Base-by-base conservation (phyloP, 2,888 invertebrate species). In the Calameuta filiformis region DNA sequence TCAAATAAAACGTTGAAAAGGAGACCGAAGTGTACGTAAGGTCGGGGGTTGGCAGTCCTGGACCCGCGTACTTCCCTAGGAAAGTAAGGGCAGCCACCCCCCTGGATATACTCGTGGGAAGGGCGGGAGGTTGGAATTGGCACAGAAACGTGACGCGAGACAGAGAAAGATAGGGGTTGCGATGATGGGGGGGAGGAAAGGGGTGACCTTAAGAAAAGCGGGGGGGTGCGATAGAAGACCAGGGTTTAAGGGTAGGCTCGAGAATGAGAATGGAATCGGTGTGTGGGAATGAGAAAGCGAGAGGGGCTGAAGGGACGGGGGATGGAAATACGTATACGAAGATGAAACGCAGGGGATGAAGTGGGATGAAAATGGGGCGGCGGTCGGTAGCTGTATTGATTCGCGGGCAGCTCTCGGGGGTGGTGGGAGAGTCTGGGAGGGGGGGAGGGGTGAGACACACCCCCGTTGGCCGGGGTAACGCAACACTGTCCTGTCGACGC, bases 351-450 rank as follows among this genome's bases (percentile, higher is more conserved):
- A 85, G 84, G 83, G 84, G 81, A 56, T 40, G 40, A 40, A 40
- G 23, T 85, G 83, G 86, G 80, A 33, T 15, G 71, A 71, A 82
- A 84, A 86, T 85, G 88, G 87, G 87, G 89, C 87, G 86, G 87
- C 85, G 87, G 88, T 88, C 85, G 88, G 87, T 88, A 90, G 91
- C 91, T 91, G 90, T 91, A 91, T 90, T 90, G 90, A 91, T 91
- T 91, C 89, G 89, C 88, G 87, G 88, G 87, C 85, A 86, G 86
- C 86, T 86, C 86, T 30, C 23, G 74, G 74, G 74, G 74, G 33
- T 23, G 74, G 74, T 11, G 74, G 74, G 74, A 6, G 35, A 23
- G 35, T 31, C 31, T 33, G 6, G n/a, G 23, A 23, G 74, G 35
- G 78, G 78, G 71, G 79, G 82, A 81, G 35, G 78, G 78, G 71